phyloP scores from a whole-genome alignment of 2,113 vertebrate species.

The Brevimyrus niger region DNA sequence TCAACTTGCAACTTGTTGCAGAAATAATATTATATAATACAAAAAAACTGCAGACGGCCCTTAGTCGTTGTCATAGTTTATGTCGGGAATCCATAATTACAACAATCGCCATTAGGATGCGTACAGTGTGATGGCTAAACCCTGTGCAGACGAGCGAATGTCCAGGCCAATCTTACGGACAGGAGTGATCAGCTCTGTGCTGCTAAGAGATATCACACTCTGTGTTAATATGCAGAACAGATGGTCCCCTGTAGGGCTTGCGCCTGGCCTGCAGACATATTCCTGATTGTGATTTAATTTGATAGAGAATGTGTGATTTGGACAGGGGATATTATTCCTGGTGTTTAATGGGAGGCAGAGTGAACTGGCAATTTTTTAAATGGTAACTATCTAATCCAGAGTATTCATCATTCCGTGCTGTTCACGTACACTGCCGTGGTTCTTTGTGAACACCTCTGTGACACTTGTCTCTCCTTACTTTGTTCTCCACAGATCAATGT shows the following conservation, averaged over 20 bases:
- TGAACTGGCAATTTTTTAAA: slow-evolving; percentile 18
- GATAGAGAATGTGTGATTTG: slow-evolving; percentile 27
- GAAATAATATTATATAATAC: background rate
- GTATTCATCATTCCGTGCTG: background rate
- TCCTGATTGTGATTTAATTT: slow-evolving; percentile 58
- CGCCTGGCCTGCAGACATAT: slow-evolving; percentile 21
- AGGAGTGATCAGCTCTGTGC: slow-evolving; percentile 47
- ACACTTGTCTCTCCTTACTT: background rate
- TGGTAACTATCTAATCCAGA: background rate
- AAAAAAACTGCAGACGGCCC: background rate
- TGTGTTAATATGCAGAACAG: slow-evolving; percentile 51
- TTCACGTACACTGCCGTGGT: background rate
- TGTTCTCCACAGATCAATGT: background rate
- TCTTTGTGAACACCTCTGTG: background rate
- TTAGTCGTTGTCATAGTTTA: slow-evolving; percentile 32
- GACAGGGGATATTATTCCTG: slow-evolving; percentile 31
- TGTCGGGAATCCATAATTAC: slow-evolving; percentile 30
- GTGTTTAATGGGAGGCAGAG: slow-evolving; percentile 39
- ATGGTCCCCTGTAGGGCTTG: slow-evolving; percentile 47
- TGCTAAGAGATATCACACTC: slow-evolving; percentile 40
- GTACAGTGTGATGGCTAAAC: slow-evolving; percentile 41
- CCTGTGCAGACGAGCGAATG: slow-evolving; percentile 39
- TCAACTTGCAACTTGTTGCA: background rate
- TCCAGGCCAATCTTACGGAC: slow-evolving; percentile 35
- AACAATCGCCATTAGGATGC: slow-evolving; percentile 30